Base-by-base conservation (phyloP, 2,113 vertebrate species). In the Phylloscopus whistleri region DNA sequence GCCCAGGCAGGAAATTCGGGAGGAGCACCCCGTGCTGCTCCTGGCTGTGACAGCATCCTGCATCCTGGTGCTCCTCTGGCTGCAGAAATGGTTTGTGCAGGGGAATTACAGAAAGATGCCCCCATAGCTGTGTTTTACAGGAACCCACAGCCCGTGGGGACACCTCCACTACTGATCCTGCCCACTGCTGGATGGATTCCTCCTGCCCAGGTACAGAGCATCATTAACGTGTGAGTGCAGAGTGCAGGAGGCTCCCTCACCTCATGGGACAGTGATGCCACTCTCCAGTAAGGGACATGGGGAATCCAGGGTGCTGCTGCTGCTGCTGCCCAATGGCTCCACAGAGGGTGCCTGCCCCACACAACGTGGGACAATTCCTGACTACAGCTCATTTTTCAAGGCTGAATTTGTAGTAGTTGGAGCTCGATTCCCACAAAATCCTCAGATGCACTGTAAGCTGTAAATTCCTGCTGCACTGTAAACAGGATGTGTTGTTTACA, bases 401-500 rank as follows among this genome's bases (percentile, higher is more conserved):
- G 48, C 53, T 81, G 74, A 92, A 72, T 90, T 90, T 91, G 53
- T 87, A 24, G 52, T 43, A 67, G 64, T 48, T 64, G 80, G 39
- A 92, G 39, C 76, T 55, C 4, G 33, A 95, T 95, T 97, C 81
- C 96, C 90, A 91, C 97, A 94, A 96, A 93, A 66, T 84, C 83
- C 89, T 97, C 82, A 84, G 84, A 85, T 87, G 68, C 63, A 67
- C 63, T 82, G 41, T 94, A 94, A 95, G 96, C 85, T 96, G 89
- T 97, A 97, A 91, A 97, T 97, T 96, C 96, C 78, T 94, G 59
- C 83, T 81, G 35, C 78, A 93, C 60, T 76, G 62, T 97, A 97
- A 97, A 96, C 87, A 96, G 96, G 90, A 96, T 97, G 62, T 85
- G 77, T 98, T 97, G 96, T 98, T 98, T 98, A 98, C 96, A 97